A percentile compares a stretch with the other conserved stretches of the same genome.
Conservation (phyloP, 2,888 invertebrate species). For the Crematogaster levior region DNA sequence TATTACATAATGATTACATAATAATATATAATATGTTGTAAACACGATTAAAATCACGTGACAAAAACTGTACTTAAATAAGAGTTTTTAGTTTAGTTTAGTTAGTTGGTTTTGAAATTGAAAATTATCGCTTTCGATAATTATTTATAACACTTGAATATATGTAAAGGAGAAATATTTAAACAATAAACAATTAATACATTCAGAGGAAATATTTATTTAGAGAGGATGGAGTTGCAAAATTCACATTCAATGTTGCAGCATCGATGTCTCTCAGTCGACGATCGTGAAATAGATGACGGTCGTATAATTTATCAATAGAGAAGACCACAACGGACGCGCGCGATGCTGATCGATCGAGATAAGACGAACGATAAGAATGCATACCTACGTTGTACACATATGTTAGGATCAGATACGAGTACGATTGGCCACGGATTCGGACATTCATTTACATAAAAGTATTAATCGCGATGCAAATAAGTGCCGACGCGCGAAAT, state of each 20-base stretch:
- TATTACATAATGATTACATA: too few relatives aligned
- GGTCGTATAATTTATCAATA: not conserved
- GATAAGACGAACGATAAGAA: slow-evolving; percentile 7
- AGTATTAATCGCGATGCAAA: slow-evolving; percentile 42
- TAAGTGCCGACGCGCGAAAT: not conserved
- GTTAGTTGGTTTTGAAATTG: too few relatives aligned
- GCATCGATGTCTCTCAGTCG: not conserved
- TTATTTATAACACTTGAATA: not conserved
- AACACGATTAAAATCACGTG: too few relatives aligned
- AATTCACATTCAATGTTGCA: not conserved
- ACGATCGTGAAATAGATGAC: not conserved
- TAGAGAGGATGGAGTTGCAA: not conserved
- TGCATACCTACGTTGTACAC: not conserved
- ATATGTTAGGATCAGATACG: not conserved
- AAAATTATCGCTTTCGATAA: too few relatives aligned
- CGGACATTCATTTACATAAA: slow-evolving; percentile 39
- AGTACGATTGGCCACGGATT: slow-evolving; percentile 26
- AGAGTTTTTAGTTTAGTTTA: too few relatives aligned
- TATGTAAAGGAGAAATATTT: not conserved
- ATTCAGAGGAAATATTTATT: too few relatives aligned
- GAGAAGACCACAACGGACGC: not conserved
- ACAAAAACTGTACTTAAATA: too few relatives aligned
- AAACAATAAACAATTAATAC: too few relatives aligned
- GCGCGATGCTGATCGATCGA: not conserved
- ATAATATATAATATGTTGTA: too few relatives aligned